A percentile compares a stretch with the other conserved stretches of the same genome.
Evolutionary conservation across 2,113 vertebrate genomes (phyloP).

Genomic region (Leptocoma aspasia): DNA sequence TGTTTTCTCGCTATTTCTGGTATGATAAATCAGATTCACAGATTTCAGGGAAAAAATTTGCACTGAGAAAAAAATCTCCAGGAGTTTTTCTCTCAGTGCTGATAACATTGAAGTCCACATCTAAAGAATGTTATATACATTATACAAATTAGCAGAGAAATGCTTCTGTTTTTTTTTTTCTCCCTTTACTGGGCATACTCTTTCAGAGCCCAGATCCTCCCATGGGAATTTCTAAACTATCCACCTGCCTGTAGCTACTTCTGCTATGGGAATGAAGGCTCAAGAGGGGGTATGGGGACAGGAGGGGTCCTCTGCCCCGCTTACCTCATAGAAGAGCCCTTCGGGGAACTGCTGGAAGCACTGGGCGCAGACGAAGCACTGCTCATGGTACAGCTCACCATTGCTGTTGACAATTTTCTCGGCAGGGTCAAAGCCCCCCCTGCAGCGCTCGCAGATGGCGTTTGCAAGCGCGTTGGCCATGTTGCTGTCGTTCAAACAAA

Average conservation of each 20-base stretch:
- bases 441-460: constrained; percentile 93
- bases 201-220: background rate
- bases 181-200: background rate
- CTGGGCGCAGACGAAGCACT: constrained; percentile 96
- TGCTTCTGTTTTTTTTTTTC: rapidly evolving
- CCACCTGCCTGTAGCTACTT: background rate
- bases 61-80: background rate
- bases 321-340: constrained; percentile 97
- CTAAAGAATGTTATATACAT: background rate
- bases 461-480: constrained; percentile 96
- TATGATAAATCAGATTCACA: background rate
- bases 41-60: background rate
- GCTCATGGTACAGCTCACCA: constrained; percentile 94
- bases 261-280: background rate
- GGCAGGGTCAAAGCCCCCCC: constrained; percentile 85
- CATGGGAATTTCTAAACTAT: background rate
- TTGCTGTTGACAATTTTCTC: constrained; percentile 99
- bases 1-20: background rate
- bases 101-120: background rate
- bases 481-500: constrained; percentile 78
- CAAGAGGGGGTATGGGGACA: too few relatives aligned
- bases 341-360: constrained; percentile 98
- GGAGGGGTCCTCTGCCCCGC: background rate
- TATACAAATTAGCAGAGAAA: background rate
- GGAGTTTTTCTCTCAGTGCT: background rate